Base-by-base conservation (phyloP, 2,888 invertebrate genomes). In the Anthrax anthrax region DNA sequence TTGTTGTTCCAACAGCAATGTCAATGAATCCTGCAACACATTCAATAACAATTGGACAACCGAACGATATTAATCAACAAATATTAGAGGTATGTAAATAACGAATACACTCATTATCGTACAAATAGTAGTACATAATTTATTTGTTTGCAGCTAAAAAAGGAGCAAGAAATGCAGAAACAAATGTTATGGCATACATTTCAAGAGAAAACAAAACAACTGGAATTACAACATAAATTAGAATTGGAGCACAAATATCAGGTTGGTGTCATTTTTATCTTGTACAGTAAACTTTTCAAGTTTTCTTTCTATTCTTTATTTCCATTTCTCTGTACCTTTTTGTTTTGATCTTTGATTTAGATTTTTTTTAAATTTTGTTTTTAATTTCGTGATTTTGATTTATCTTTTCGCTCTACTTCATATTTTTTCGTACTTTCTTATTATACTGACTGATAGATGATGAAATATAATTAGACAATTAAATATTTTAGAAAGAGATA, bases 161-260 rank as follows among this genome's bases (percentile, higher is more conserved):
- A 90, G 72, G 88, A 89, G 67, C 91, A 92, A 69, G 88, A 91
- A 70, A 72, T 90, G 61, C 90, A 92, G 67, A 90, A 91, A 64
- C 88, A 90, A 71, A 84, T 89, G 60, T 75, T 92, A 56, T 75
- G 88, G 63, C 89, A 90, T 69, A 86, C 87, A 67, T 92, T 88
- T 73, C 89, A 90, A 68, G 88, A 85, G 60, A 89, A 90, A 67
- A 84, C 87, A 60, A 86, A 90, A 64, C 88, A 90, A 70, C 74
- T 92, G 51, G 87, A 87, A 55, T 81, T 89, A 67, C 82, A 90
- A 64, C 91, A 92, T 70, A 87, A 91, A 70, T 82, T 88, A 61
- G 89, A 91, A 69, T 74, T 91, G 58, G 76, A 84, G 69, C 87
- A 87, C 65, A 88, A 89, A 69, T 77, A 89, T 62, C 87, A 89